A percentile compares a stretch with the other conserved stretches of the same genome.
Evolutionary conservation across 2,888 invertebrate species (phyloP).

Genomic region (Chironomus tentans): DNA sequence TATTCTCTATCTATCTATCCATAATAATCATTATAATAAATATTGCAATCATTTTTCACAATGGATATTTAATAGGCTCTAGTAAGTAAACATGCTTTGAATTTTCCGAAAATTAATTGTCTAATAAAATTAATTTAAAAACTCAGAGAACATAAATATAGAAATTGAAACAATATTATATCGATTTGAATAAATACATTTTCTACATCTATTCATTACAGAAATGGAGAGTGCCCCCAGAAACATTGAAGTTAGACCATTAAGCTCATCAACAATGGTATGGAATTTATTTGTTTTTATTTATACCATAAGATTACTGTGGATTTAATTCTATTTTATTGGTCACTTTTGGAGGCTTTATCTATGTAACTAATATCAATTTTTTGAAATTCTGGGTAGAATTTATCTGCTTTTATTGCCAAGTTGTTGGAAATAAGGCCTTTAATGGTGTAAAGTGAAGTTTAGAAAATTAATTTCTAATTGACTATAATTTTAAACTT

Average conservation of each 20-base stretch:
- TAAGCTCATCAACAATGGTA: conserved; percentile 92
- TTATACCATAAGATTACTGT: not conserved
- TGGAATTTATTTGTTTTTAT: not conserved
- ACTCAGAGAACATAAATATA: not conserved
- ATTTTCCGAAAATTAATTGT: too few relatives aligned
- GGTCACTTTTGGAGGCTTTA: too few relatives aligned
- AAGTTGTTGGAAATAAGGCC: too few relatives aligned
- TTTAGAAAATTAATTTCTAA: too few relatives aligned
- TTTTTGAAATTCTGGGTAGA: too few relatives aligned
- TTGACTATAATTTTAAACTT: not conserved
- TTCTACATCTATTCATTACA: conserved; percentile 42
- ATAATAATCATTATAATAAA: too few relatives aligned
- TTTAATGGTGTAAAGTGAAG: too few relatives aligned
- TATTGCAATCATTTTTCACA: too few relatives aligned
- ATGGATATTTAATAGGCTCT: conserved; percentile 4
- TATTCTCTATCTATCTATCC: not conserved
- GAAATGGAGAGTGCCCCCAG: conserved; percentile 93
- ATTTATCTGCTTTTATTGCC: too few relatives aligned
- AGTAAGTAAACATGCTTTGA: conserved; percentile 18
- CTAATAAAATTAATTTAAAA: not conserved
- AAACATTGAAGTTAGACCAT: conserved; percentile 86
- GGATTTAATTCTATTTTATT: not conserved
- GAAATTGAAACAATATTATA: not conserved
- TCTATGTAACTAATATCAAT: too few relatives aligned
- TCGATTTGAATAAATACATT: not conserved